Conservation (phyloP, 1,140 invertebrate genomes). For the Bradysia coprophila region DNA sequence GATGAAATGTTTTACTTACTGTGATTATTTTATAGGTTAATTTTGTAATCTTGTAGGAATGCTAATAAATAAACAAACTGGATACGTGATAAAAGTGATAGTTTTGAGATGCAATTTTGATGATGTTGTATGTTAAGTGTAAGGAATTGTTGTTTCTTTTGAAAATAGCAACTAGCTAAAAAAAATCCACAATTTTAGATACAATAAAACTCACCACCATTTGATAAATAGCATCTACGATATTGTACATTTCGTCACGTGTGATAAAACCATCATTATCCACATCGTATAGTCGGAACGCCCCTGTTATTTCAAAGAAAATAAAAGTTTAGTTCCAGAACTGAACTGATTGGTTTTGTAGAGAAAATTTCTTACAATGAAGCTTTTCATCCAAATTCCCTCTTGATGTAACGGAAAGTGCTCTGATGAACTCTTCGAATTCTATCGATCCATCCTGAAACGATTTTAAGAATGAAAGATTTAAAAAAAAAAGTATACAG, state of each 20-base stretch:
- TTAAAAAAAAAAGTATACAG: too few relatives aligned
- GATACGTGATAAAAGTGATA: too few relatives aligned
- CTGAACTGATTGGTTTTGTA: too few relatives aligned
- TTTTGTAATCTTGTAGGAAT: too few relatives aligned
- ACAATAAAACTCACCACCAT: conserved; percentile 77
- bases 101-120: too few relatives aligned
- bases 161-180: too few relatives aligned
- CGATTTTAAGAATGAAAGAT: conserved; percentile 8
- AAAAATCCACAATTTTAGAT: not conserved
- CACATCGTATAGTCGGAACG: conserved; percentile 90
- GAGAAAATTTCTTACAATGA: conserved; percentile 68
- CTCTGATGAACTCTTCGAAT: conserved; percentile 94
- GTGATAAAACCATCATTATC: conserved; percentile 98
- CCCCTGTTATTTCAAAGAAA: conserved; percentile 59
- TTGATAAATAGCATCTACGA: conserved; percentile 96
- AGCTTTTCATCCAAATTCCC: conserved; percentile 93
- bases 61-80: too few relatives aligned
- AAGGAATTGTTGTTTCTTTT: too few relatives aligned
- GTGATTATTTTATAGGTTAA: too few relatives aligned
- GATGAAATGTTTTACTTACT: too few relatives aligned
- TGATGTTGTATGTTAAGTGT: too few relatives aligned
- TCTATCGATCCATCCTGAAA: conserved; percentile 90
- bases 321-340: too few relatives aligned
- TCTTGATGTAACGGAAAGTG: conserved; percentile 85
- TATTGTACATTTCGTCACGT: conserved; percentile 95